These are phyloP conservation scores for Platichthys flesus DNA, from an alignment of 2,113 vertebrate species.

Conservation along the genomic window DNA sequence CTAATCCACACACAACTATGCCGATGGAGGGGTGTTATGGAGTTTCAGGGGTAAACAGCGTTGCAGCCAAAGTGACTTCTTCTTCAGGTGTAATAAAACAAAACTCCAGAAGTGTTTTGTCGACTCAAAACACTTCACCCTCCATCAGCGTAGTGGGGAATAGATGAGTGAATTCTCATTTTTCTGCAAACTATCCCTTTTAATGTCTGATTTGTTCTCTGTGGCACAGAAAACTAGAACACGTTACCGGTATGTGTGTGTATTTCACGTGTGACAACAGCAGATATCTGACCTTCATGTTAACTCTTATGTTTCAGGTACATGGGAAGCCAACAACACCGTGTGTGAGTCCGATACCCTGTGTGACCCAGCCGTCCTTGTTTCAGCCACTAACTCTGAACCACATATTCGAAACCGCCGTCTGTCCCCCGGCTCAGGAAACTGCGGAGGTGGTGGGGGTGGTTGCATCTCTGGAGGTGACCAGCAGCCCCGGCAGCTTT, in stretches of 20 bases:
- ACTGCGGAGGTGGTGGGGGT: constrained; percentile 80
- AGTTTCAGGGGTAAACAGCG: no score
- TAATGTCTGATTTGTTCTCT: no score
- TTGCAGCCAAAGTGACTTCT: no score
- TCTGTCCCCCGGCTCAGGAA: constrained; percentile 82
- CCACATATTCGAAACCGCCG: constrained; percentile 87
- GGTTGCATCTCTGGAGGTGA: constrained; percentile 71
- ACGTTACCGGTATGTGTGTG: background rate
- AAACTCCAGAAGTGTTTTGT: no score
- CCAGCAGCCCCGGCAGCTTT: constrained; percentile 63
- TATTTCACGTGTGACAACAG: background rate
- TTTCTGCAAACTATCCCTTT: no score
- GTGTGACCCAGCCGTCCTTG: constrained; percentile 80
- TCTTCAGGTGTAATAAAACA: no score
- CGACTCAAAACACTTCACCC: no score
- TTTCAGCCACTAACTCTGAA: constrained; percentile 81
- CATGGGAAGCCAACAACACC: constrained; percentile 83
- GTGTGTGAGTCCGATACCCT: constrained; percentile 82
- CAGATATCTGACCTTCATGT: background rate
- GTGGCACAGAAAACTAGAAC: background rate
- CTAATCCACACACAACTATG: no score
- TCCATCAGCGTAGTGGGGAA: no score
- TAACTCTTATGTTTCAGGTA: constrained; percentile 65
- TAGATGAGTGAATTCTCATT: no score
- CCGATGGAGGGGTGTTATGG: no score